Percentiles rank a stretch among this genome's conserved stretches.
These are phyloP conservation scores for Canis aureus DNA, from an alignment of 2,113 vertebrate species.

Conservation along the genomic window DNA sequence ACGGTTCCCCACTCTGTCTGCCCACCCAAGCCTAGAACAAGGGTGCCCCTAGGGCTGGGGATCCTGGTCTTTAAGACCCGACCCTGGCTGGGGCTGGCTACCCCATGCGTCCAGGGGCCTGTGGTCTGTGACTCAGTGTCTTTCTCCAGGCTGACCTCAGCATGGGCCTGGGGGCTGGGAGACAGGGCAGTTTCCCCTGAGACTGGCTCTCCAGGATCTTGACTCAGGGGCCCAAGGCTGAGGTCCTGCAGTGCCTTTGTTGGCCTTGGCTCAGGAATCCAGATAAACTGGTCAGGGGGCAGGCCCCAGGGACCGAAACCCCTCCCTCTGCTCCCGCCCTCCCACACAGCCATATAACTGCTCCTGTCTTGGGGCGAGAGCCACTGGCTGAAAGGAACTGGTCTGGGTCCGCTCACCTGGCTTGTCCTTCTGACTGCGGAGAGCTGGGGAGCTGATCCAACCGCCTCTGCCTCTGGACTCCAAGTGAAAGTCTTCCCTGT, in stretches of 20 bases:
- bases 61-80: not conserved
- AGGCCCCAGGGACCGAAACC: slow-evolving; percentile 71
- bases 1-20: not conserved
- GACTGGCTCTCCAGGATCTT: slow-evolving; percentile 29
- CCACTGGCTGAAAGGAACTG: not conserved
- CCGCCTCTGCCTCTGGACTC: not conserved
- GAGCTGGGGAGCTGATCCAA: not conserved
- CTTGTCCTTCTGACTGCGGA: not conserved
- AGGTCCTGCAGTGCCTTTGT: slow-evolving; percentile 69
- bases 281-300: slow-evolving; percentile 88
- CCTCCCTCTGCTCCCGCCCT: slow-evolving; percentile 81
- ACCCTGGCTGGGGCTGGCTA: not conserved
- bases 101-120: not conserved
- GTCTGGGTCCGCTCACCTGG: not conserved
- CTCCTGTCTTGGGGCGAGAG: not conserved
- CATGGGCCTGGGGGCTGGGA: not conserved
- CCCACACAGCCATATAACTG: slow-evolving; percentile 82
- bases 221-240: slow-evolving; percentile 71
- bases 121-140: slow-evolving; percentile 67
- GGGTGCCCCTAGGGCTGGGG: not conserved
- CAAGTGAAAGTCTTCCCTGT: not conserved
- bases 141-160: slow-evolving; percentile 68
- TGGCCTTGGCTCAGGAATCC: slow-evolving; percentile 86
- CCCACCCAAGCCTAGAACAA: not conserved
- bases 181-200: slow-evolving; percentile 76